These are phyloP conservation scores for Ptychochromis oligacanthus DNA, from an alignment of 2,113 vertebrate genomes.

Conservation along the genomic window DNA sequence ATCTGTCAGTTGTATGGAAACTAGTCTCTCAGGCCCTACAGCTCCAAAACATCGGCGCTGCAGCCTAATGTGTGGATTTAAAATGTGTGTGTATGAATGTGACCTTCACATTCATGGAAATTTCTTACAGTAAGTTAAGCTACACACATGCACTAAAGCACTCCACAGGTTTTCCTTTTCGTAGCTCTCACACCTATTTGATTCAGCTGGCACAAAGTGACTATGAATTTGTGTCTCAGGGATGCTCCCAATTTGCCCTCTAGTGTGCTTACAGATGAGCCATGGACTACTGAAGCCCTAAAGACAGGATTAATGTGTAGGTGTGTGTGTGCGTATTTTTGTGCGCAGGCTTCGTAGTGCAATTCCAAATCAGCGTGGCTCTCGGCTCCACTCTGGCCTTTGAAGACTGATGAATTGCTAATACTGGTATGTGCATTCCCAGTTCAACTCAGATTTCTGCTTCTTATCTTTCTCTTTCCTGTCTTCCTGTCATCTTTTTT, in stretches of 20 bases:
- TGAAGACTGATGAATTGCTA: conserved; percentile 68
- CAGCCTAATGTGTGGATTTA: conserved; percentile 1
- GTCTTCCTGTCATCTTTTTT: not conserved
- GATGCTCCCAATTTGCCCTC: conserved; percentile 26
- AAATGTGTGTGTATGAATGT: not conserved
- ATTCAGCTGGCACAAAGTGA: conserved; percentile 2
- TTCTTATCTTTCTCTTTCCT: not conserved
- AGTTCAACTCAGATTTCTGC: not conserved
- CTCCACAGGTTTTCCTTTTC: not conserved
- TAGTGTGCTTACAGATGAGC: conserved; percentile 43
- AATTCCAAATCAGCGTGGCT: conserved; percentile 57
- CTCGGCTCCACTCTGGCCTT: conserved; percentile 60
- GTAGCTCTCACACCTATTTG: not conserved
- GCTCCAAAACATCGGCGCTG: conserved; percentile 34
- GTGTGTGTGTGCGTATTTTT: not conserved
- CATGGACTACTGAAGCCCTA: conserved; percentile 19
- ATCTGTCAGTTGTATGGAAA: conserved; percentile 67
- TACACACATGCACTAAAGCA: not conserved
- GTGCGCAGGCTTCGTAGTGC: conserved; percentile 30
- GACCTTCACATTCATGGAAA: not conserved
- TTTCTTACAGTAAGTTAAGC: not conserved
- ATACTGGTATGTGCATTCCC: conserved; percentile 69
- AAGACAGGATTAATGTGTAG: conserved; percentile 25
- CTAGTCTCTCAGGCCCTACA: conserved; percentile 45
- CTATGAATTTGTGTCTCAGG: conserved; percentile 1